Conservation (phyloP, 2,113 vertebrate genomes). For the Candoia aspera region DNA sequence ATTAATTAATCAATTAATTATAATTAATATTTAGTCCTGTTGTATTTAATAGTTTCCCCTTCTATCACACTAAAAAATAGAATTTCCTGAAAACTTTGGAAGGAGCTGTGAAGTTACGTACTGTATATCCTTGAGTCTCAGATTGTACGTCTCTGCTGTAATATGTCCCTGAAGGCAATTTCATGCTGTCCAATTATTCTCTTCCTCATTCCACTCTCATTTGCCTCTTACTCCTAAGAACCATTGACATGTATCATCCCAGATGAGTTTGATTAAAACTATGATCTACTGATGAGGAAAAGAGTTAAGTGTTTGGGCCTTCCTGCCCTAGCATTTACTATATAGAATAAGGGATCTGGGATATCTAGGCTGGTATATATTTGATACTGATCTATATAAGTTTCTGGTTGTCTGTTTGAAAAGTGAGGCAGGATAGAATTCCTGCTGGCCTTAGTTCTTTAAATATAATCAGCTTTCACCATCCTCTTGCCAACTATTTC, state of each 20-base stretch:
- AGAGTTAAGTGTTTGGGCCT: neutral
- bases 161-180: neutral
- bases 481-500: neutral
- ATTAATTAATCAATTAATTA: neutral
- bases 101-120: neutral
- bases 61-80: conserved; percentile 1
- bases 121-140: neutral
- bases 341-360: neutral
- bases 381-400: neutral
- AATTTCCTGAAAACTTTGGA: conserved; percentile 1
- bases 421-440: neutral
- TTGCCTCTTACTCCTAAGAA: neutral
- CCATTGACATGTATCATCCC: neutral
- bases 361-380: neutral
- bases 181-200: neutral
- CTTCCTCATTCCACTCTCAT: neutral
- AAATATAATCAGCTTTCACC: neutral
- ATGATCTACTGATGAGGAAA: neutral
- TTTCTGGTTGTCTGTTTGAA: neutral
- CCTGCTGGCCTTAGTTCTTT: neutral
- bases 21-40: neutral
- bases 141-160: neutral
- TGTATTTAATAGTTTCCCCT: neutral
- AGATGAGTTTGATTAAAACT: neutral
- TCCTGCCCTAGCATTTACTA: neutral